A percentile compares a stretch with the other conserved stretches of the same genome.
These are phyloP conservation scores for Pelosia muscerda DNA, from an alignment of 2,888 invertebrate genomes.

Conservation along the genomic window DNA sequence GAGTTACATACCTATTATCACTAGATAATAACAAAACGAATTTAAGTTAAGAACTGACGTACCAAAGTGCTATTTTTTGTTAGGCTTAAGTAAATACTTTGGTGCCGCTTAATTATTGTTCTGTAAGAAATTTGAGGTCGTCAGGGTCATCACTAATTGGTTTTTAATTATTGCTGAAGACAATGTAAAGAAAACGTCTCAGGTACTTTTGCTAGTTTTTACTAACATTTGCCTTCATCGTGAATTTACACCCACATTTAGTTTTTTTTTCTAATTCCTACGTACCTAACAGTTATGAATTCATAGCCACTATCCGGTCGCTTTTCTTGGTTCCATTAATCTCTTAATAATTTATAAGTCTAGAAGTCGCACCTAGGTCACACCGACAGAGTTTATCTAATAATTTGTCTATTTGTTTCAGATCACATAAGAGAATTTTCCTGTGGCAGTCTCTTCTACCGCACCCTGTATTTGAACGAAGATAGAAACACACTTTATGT, in stretches of 20 bases:
- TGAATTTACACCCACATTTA: background rate
- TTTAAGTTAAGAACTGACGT: background rate
- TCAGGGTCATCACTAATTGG: background rate
- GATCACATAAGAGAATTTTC: constrained; percentile 88
- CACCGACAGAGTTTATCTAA: background rate
- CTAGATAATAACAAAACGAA: background rate
- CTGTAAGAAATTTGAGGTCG: background rate
- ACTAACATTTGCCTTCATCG: background rate
- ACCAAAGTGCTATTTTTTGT: background rate
- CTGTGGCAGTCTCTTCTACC: constrained; percentile 88
- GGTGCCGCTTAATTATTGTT: background rate
- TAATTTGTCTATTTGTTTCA: constrained; percentile 67
- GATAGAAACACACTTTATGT: constrained; percentile 88
- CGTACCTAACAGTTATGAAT: no score
- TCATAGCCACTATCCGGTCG: no score
- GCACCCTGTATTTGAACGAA: constrained; percentile 87
- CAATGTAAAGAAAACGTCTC: background rate
- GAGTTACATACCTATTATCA: no score
- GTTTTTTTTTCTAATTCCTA: background rate
- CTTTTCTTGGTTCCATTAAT: no score
- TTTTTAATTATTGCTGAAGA: constrained; percentile 2
- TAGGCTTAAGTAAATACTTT: background rate
- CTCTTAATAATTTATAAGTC: background rate
- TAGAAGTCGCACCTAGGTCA: background rate
- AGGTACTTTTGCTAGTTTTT: background rate